Percentiles rank a stretch among this genome's conserved stretches.
Evolutionary conservation across 2,888 invertebrate species (phyloP).

Genomic region (Epistrophella euchroma): DNA sequence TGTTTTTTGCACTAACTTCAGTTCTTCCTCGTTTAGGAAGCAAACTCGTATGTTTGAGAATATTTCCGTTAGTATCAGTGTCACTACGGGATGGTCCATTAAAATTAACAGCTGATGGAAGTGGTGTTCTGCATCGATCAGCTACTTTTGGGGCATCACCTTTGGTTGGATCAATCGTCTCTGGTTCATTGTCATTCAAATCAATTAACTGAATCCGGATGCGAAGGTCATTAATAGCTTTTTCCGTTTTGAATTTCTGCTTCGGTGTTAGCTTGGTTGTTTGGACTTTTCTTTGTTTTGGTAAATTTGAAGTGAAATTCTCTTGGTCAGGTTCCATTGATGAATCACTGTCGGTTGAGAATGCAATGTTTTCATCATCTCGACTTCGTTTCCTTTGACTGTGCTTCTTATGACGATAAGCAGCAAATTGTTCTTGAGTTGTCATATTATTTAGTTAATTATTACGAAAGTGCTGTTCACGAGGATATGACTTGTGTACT

Average conservation of each 20-base stretch:
- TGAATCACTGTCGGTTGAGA: conserved; percentile 5
- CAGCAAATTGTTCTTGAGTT: neutral
- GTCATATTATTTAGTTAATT: neutral
- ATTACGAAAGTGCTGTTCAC: neutral
- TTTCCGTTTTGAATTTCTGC: conserved; percentile 4
- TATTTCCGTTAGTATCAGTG: conserved; percentile 15
- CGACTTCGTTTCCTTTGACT: neutral
- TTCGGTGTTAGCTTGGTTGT: neutral
- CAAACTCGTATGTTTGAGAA: neutral
- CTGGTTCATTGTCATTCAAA: conserved; percentile 9
- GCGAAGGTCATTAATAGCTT: conserved; percentile 3
- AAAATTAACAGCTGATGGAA: neutral
- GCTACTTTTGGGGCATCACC: neutral
- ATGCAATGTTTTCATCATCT: neutral
- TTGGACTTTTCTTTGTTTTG: conserved; percentile 2
- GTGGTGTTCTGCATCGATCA: neutral
- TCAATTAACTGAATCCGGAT: neutral
- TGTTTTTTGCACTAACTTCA: neutral
- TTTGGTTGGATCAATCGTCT: neutral
- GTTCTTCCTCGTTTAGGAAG: neutral
- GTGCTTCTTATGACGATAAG: neutral
- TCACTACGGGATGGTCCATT: neutral
- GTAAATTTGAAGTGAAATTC: neutral
- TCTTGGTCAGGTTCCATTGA: neutral
- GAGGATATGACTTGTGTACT: neutral